Evolutionary conservation across 2,888 invertebrate species (phyloP).

Genomic region (Zaprionus bogoriensis): DNA sequence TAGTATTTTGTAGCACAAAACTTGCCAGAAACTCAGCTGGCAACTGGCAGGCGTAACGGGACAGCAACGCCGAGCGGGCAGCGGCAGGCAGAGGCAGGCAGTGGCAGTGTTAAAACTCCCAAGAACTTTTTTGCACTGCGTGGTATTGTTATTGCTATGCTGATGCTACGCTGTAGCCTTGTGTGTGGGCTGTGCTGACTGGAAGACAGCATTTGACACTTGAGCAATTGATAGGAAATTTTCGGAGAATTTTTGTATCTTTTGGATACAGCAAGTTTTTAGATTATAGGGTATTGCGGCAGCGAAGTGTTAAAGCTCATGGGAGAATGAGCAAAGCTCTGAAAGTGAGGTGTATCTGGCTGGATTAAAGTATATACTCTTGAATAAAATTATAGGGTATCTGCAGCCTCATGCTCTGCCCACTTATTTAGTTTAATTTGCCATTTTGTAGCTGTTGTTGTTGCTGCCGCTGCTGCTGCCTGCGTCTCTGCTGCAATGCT

Average conservation of each 20-base stretch:
- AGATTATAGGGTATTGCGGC: too few species aligned
- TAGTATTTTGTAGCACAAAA: constrained; percentile 55
- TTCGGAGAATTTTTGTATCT: background rate
- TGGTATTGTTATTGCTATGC: constrained; percentile 68
- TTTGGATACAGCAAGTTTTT: too few species aligned
- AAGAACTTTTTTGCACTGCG: constrained; percentile 59
- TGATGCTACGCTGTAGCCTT: constrained; percentile 26
- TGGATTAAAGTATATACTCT: background rate
- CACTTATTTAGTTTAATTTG: constrained; percentile 42
- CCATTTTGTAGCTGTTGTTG: constrained; percentile 58
- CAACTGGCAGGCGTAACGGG: constrained; percentile 43
- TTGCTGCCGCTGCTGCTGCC: constrained; percentile 17
- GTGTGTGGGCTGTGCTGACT: background rate
- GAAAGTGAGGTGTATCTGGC: too few species aligned
- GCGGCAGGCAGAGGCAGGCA: background rate
- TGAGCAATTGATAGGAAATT: too few species aligned
- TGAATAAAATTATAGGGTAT: constrained; percentile 44
- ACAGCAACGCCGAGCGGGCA: constrained; percentile 8
- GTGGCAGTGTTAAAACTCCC: constrained; percentile 41
- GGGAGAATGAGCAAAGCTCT: too few species aligned
- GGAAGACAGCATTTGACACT: too few species aligned
- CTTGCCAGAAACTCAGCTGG: constrained; percentile 69
- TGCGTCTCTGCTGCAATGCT: constrained; percentile 60
- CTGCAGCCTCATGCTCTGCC: background rate
- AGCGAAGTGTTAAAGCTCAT: too few species aligned